Evolutionary conservation across 2,797 vertebrate genomes (phyloP).

Genomic region (Acanthurus leucopareius): DNA sequence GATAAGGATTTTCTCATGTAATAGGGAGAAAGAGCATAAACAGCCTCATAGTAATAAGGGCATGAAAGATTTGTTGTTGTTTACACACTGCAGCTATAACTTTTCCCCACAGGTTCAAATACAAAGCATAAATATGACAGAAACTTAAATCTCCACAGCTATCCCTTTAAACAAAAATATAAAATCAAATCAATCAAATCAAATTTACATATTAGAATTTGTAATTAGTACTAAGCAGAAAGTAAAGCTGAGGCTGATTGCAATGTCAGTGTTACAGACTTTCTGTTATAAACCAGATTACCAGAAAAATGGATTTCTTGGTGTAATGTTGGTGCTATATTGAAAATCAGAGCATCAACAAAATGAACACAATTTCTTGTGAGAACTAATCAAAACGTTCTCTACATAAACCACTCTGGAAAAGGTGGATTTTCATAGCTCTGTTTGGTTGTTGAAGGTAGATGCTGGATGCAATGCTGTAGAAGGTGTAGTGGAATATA

Average conservation of each 20-base stretch:
- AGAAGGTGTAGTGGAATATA: background rate
- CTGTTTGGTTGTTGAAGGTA: background rate
- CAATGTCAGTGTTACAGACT: no score
- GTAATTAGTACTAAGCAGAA: no score
- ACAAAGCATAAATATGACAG: background rate
- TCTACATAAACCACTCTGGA: no score
- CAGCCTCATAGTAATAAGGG: background rate
- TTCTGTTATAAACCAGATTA: no score
- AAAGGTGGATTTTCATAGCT: background rate
- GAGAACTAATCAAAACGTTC: no score
- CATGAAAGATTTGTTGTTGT: conserved; percentile 3
- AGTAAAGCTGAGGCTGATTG: no score
- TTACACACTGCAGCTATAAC: background rate
- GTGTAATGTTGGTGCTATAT: no score
- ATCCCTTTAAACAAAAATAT: conserved; percentile 10
- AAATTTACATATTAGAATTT: no score
- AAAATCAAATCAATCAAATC: conserved; percentile 1
- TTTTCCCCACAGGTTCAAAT: conserved; percentile 9
- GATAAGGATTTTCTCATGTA: background rate
- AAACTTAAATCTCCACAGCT: conserved; percentile 22
- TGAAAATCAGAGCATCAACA: background rate
- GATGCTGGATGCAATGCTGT: background rate
- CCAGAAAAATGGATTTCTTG: no score
- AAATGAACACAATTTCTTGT: no score
- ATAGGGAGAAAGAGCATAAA: background rate